Percentiles rank a stretch among this genome's conserved stretches.
Conservation (phyloP, 1,140 invertebrate species). For the Heliconius eleuchia region DNA sequence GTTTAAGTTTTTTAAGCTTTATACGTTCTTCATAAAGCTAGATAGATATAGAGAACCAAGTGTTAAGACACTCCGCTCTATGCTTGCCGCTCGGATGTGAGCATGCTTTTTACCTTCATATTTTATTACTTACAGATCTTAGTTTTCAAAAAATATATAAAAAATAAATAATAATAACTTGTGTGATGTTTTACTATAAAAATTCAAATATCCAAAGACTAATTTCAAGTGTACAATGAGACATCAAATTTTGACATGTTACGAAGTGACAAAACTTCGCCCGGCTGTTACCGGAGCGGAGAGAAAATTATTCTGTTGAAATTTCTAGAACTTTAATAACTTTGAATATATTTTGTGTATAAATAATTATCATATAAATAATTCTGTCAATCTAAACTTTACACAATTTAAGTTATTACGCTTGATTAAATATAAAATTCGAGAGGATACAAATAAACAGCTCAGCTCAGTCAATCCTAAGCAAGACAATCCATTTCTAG, state of each 20-base stretch:
- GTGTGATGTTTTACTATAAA: not conserved
- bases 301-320: constrained; percentile 41
- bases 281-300: constrained; percentile 9
- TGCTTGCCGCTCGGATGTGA: no score
- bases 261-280: constrained; percentile 22
- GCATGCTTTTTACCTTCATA: no score
- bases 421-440: not conserved
- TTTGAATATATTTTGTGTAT: constrained; percentile 40
- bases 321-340: constrained; percentile 51
- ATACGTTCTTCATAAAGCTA: no score
- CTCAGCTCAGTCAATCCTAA: no score
- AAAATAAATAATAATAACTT: not conserved
- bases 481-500: no score
- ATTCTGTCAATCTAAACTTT: constrained; percentile 40
- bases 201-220: not conserved
- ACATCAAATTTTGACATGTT: constrained; percentile 20
- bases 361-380: constrained; percentile 51
- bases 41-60: no score
- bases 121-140: no score
- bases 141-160: no score
- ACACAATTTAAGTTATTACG: not conserved
- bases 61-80: no score
- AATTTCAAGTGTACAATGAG: not conserved
- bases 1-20: no score
- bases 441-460: not conserved